These are phyloP conservation scores for Nipponia nippon DNA, from an alignment of 2,113 vertebrate genomes.

Conservation along the genomic window DNA sequence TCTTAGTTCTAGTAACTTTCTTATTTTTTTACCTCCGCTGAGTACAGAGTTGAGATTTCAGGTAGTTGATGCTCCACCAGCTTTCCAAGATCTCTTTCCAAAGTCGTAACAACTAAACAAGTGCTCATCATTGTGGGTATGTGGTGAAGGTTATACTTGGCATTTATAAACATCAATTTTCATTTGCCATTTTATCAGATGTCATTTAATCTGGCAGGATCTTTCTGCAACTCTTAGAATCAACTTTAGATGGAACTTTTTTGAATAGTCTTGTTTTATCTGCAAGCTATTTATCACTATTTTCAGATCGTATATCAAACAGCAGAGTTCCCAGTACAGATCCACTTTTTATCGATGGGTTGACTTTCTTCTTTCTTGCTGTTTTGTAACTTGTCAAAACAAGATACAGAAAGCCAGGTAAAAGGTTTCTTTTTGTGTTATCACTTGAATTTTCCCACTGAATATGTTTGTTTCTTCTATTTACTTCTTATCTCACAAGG, in stretches of 20 bases:
- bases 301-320: background rate
- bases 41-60: background rate
- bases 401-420: background rate
- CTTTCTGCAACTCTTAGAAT: background rate
- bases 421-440: background rate
- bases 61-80: background rate
- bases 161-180: background rate
- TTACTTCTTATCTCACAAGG: background rate
- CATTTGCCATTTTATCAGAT: background rate
- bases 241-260: background rate
- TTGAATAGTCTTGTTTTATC: background rate
- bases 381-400: background rate
- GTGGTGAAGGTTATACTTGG: background rate
- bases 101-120: background rate
- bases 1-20: background rate
- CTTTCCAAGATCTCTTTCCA: background rate
- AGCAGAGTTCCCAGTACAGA: background rate
- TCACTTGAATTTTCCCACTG: background rate
- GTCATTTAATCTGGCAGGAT: background rate
- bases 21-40: background rate
- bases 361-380: background rate
- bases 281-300: background rate
- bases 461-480: background rate
- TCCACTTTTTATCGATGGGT: rapidly evolving
- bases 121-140: background rate